These are phyloP conservation scores for Trypoxylon attenuatum DNA, from an alignment of 2,888 invertebrate genomes.

Conservation along the genomic window DNA sequence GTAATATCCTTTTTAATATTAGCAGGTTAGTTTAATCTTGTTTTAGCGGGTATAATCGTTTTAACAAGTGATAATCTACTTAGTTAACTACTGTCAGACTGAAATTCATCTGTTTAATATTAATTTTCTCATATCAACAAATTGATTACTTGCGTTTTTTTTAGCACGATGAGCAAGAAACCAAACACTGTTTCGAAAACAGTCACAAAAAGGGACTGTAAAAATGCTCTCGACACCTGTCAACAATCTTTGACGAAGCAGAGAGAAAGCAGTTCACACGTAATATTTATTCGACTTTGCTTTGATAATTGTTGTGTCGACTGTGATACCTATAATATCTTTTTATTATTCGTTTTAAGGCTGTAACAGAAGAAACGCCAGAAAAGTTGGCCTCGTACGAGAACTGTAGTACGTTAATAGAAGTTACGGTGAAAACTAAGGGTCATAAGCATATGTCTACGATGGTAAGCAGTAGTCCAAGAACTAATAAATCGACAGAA, in stretches of 20 bases:
- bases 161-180: conserved; percentile 56
- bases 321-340: not conserved
- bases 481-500: conserved; percentile 38
- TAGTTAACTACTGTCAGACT: too few relatives aligned
- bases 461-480: conserved; percentile 48
- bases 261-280: not conserved
- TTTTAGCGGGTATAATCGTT: too few relatives aligned
- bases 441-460: conserved; percentile 52
- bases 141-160: conserved; percentile 14
- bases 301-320: not conserved
- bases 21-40: conserved; percentile 18
- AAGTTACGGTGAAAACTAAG: conserved; percentile 57
- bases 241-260: conserved; percentile 43
- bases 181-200: conserved; percentile 38
- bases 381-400: conserved; percentile 40
- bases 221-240: conserved; percentile 35
- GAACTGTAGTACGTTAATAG: conserved; percentile 51
- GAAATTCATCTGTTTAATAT: too few relatives aligned
- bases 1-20: not conserved
- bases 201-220: conserved; percentile 34
- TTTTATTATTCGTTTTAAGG: conserved; percentile 26
- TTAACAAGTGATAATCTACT: too few relatives aligned
- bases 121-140: too few relatives aligned
- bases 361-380: conserved; percentile 13
- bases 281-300: not conserved